A percentile compares a stretch with the other conserved stretches of the same genome.
Conservation (phyloP, 2,113 vertebrate genomes). For the Psophia crepitans region DNA sequence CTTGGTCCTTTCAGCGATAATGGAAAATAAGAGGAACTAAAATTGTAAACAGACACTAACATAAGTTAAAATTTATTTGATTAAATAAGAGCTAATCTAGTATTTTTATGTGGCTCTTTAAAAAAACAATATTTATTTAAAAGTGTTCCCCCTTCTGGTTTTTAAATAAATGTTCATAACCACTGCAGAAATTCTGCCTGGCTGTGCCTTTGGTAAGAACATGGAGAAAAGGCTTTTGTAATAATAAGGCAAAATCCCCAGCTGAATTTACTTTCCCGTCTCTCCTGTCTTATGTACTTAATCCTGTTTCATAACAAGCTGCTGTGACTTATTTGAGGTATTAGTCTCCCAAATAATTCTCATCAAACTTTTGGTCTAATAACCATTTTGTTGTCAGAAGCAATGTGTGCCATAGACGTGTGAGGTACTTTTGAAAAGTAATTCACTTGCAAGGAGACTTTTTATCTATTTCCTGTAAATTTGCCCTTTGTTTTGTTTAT, state of each 20-base stretch:
- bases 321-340: background rate
- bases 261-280: background rate
- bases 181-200: background rate
- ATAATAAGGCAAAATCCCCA: conserved; percentile 10
- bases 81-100: background rate
- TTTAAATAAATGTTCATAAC: background rate
- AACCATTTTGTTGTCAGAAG: background rate
- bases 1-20: background rate
- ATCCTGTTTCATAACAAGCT: conserved; percentile 25
- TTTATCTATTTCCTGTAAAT: background rate
- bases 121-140: background rate
- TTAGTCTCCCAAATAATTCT: background rate
- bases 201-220: background rate
- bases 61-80: background rate
- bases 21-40: background rate
- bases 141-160: background rate
- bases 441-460: background rate
- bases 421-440: background rate
- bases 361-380: background rate
- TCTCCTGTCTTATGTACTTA: background rate
- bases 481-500: background rate
- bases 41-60: background rate
- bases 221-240: background rate
- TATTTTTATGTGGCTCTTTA: background rate
- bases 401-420: background rate